Conservation (phyloP, 1,140 invertebrate species). For the Homarus americanus region DNA sequence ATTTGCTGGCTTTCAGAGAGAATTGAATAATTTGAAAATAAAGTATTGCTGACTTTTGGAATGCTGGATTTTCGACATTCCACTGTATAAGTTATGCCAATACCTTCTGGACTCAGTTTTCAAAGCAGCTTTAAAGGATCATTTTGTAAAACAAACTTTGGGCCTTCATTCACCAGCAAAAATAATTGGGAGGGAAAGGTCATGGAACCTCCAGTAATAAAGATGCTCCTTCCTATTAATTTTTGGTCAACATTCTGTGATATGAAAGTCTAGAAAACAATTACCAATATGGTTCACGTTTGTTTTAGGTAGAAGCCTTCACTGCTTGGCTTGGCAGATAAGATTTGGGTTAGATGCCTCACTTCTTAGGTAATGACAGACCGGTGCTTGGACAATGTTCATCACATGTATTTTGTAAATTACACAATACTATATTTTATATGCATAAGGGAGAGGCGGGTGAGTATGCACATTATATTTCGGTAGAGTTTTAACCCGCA, state of each 20-base stretch:
- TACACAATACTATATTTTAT: neutral
- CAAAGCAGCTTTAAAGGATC: neutral
- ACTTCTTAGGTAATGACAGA: neutral
- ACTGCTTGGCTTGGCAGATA: neutral
- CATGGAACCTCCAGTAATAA: neutral
- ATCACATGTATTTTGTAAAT: no score
- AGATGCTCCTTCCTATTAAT: neutral
- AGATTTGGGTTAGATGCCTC: neutral
- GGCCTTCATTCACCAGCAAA: neutral
- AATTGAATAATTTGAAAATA: no score
- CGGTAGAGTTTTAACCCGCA: no score
- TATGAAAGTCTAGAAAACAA: neutral
- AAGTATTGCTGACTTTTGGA: no score
- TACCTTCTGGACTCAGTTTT: neutral
- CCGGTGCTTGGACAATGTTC: neutral
- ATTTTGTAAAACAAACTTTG: neutral
- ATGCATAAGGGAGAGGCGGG: no score
- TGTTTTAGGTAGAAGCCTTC: neutral
- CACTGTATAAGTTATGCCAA: neutral
- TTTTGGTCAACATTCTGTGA: neutral
- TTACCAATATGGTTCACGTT: neutral
- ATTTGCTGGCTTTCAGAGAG: no score
- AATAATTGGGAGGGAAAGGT: neutral
- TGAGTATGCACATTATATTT: no score
- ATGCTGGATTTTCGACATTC: no score